Evolutionary conservation across 2,113 vertebrate genomes (phyloP).

Genomic region (Poecilia latipinna): DNA sequence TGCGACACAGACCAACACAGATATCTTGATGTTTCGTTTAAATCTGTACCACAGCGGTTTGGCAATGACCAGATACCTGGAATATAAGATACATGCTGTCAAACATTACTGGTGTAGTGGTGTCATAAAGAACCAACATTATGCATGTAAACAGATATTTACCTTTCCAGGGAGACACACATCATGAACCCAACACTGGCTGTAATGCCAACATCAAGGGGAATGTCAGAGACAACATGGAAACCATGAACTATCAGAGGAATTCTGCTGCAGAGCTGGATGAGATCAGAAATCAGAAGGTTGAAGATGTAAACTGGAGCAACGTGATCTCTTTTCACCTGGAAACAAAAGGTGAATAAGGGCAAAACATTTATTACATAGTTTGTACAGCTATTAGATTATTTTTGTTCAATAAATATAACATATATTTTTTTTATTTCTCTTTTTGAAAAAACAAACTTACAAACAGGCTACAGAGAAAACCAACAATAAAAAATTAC

Average conservation of each 20-base stretch:
- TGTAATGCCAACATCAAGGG: no score
- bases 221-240: no score
- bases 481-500: no score
- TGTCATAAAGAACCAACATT: neutral
- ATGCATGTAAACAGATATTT: neutral
- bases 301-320: constrained; percentile 7
- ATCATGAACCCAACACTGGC: constrained; percentile 18
- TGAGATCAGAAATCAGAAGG: constrained; percentile 9
- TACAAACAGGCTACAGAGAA: no score
- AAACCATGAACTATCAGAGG: accelerated
- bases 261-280: constrained; percentile 1
- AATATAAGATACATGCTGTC: neutral
- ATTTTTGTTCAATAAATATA: no score
- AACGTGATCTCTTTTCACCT: neutral
- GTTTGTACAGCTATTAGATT: no score
- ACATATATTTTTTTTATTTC: no score
- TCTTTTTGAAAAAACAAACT: no score
- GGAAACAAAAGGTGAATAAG: no score
- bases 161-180: constrained; percentile 18
- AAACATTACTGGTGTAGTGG: no score
- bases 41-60: constrained; percentile 15
- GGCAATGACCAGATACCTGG: constrained; percentile 9
- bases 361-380: no score
- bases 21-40: neutral
- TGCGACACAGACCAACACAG: neutral